Conservation (phyloP, 1,140 invertebrate genomes). For the Oncopodura yosiiana region DNA sequence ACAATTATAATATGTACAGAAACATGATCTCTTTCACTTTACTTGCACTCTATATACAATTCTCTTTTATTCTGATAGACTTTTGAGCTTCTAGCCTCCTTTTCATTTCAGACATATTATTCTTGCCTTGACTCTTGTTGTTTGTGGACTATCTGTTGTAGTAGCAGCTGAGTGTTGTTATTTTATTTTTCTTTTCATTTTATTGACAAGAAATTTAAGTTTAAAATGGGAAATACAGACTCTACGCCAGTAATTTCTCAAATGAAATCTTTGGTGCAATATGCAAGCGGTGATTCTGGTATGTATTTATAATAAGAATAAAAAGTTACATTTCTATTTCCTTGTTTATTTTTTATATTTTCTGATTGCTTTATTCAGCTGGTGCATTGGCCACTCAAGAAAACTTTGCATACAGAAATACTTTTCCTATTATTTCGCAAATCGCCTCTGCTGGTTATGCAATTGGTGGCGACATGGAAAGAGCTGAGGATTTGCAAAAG, state of each 20-base stretch:
- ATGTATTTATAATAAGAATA: too few relatives aligned
- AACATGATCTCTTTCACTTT: too few relatives aligned
- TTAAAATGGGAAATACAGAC: conserved; percentile 22
- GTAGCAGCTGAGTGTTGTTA: too few relatives aligned
- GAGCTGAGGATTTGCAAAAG: conserved; percentile 21
- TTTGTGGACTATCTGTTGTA: too few relatives aligned
- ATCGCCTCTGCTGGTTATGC: conserved; percentile 14
- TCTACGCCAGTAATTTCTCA: conserved; percentile 13
- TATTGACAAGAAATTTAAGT: too few relatives aligned
- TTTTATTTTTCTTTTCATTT: too few relatives aligned
- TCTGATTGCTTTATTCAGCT: neutral
- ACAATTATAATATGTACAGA: too few relatives aligned
- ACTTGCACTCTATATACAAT: too few relatives aligned
- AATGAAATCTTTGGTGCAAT: conserved; percentile 8
- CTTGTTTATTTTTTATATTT: neutral
- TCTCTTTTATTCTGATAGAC: too few relatives aligned
- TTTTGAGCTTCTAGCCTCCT: too few relatives aligned
- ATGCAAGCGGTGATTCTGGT: neutral
- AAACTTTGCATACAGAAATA: conserved; percentile 21
- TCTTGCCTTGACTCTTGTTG: too few relatives aligned
- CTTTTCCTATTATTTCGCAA: conserved; percentile 17
- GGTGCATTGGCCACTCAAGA: conserved; percentile 8
- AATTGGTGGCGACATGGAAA: conserved; percentile 12
- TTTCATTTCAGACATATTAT: too few relatives aligned
- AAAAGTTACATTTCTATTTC: neutral